Evolutionary conservation across 2,888 invertebrate genomes (phyloP), one percentile per base, ranked within the genome.

Genomic region (Lepetodrilus schrolli): DNA sequence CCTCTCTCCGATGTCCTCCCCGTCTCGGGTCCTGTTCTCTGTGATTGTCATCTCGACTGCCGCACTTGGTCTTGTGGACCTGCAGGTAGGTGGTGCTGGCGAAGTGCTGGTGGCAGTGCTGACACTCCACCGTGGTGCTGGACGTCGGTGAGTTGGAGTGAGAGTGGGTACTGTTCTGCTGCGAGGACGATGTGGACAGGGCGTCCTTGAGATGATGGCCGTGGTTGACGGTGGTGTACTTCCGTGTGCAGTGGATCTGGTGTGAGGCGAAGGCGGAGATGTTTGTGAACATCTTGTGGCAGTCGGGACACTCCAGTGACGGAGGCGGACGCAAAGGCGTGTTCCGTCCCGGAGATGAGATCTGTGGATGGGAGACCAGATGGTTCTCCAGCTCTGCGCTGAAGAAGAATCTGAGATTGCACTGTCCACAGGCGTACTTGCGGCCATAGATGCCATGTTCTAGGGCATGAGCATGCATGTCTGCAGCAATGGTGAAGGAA

Each of bases 321-420:
- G 26, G 17, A 30, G 13, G 37, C 7, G 4, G 38, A 8, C 10
- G 66, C 7, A 8, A 49, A 34, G 21, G 65, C 47, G 58, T 70
- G 20, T 30, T 21, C 34, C 17, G 23, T n/a, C 20, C 23, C n/a
- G 30, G 65, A 34, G 73, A 43, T 7, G 50, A 47, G n/a, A 43
- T 70, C 47, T 77, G 78, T 48, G 47, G 76, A 70, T 86, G 85
- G 20, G 81, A 76, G 43, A 86, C 84, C 66, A 89, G 87, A 89
- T 98, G 98, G 89, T 97, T 96, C 84, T 97, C 96, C 2, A 97
- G 91, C 89, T 98, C 97, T 0, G 96, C 95, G 37, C 95, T 93
- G 92, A 97, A 97, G 92, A 96, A 97, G 91, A 96, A 98, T 83
- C 95, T 95, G 79, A 95, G 93, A 0, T 94, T 94, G 88, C 97